Percentiles rank a stretch among this genome's conserved stretches.
These are phyloP conservation scores for Limnothrissa miodon DNA, from an alignment of 2,113 vertebrate genomes.

Conservation along the genomic window DNA sequence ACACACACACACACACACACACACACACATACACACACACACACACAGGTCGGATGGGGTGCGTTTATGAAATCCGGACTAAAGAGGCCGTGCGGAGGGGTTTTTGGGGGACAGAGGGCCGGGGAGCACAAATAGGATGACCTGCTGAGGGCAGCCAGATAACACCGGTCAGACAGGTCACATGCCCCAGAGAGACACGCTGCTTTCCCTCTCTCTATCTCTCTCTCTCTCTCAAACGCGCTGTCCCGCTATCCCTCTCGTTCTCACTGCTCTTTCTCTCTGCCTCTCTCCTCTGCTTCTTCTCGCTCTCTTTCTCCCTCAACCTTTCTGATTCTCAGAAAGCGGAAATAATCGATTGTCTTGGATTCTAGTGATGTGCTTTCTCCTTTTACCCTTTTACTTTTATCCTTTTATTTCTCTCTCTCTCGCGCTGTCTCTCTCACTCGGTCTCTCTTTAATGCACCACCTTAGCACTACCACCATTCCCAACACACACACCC, in stretches of 20 bases:
- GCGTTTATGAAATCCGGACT: neutral
- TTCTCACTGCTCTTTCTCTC: neutral
- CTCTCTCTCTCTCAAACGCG: neutral
- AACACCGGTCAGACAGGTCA: neutral
- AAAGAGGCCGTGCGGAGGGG: neutral
- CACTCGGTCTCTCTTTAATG: too few relatives aligned
- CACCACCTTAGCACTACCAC: too few relatives aligned
- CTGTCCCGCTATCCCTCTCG: neutral
- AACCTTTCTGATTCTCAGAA: too few relatives aligned
- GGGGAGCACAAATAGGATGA: neutral
- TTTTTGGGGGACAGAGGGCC: neutral
- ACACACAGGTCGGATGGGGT: too few relatives aligned
- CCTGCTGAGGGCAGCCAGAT: neutral
- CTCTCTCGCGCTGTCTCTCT: too few relatives aligned
- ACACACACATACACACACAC: too few relatives aligned
- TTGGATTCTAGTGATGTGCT: too few relatives aligned
- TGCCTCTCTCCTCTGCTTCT: neutral
- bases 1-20: neutral
- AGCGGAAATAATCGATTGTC: too few relatives aligned
- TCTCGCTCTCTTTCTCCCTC: neutral
- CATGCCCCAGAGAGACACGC: too few relatives aligned
- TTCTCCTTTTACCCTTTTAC: too few relatives aligned
- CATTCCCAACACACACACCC: too few relatives aligned
- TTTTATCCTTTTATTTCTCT: too few relatives aligned
- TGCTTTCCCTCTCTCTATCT: neutral